Evolutionary conservation across 1,140 invertebrate genomes (phyloP).

Genomic region (Tetraneura akinire): DNA sequence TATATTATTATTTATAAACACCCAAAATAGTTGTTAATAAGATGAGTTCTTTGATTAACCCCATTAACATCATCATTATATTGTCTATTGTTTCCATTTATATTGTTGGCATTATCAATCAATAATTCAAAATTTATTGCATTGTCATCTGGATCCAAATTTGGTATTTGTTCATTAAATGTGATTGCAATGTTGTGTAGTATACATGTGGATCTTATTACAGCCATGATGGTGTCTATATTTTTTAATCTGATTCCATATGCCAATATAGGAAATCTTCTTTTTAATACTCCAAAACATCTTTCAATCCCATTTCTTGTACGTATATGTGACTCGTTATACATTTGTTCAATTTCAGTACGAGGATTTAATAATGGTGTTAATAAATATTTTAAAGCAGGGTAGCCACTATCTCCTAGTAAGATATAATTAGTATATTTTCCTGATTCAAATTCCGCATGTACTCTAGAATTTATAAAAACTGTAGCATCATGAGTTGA

Average conservation of each 20-base stretch:
- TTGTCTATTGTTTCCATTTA: too few relatives aligned
- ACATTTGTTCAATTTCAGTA: not conserved
- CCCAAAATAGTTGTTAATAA: too few relatives aligned
- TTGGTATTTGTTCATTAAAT: not conserved
- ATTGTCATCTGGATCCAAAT: too few relatives aligned
- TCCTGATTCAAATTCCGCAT: not conserved
- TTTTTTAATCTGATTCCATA: not conserved
- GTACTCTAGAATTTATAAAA: not conserved
- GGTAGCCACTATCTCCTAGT: not conserved
- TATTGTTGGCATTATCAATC: too few relatives aligned
- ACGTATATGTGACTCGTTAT: not conserved
- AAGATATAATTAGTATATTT: not conserved
- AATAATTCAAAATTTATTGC: too few relatives aligned
- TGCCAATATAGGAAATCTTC: not conserved
- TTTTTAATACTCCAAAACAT: not conserved
- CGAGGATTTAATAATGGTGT: not conserved
- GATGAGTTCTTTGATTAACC: too few relatives aligned
- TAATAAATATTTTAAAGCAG: not conserved
- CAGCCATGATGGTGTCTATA: not conserved
- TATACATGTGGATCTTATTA: not conserved
- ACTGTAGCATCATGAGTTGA: not conserved
- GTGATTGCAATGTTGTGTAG: too few relatives aligned
- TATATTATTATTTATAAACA: too few relatives aligned
- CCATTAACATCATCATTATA: too few relatives aligned
- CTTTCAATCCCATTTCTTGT: not conserved